Evolutionary conservation across 2,797 vertebrate species (phyloP), one percentile per base, ranked within the genome.

Genomic region (Carduelis carduelis): DNA sequence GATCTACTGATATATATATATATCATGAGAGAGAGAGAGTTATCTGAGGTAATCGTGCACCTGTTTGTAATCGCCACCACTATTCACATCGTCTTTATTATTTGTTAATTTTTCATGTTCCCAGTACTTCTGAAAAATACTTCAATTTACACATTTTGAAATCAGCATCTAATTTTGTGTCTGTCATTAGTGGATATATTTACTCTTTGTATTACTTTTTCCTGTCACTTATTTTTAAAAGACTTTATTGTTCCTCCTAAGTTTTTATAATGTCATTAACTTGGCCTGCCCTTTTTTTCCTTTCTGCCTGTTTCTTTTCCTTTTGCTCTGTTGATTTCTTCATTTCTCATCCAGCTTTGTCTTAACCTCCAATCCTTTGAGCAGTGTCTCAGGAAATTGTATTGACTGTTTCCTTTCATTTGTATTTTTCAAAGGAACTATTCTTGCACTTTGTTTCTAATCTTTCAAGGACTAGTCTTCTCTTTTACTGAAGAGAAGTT

Each of bases 371-470:
- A 87, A 8, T 69, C 85, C 84, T 94, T 35, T 87, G 72, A 94
- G 47, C 78, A 56, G 20, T 56, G 49, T 91, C 37, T 88, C 53
- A 83, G 68, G 57, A 93, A 90, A 76, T 93, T 2, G 69, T 81
- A 77, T 94, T 93, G 79, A 90, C 89, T 9, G 13, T 76, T 82
- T 92, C 32, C 79, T 82, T 74, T 82, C 83, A 56, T 92, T 83
- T 90, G 94, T 96, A 32, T 83, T 93, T 94, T 96, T 95, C 91
- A 95, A 91, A 95, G 93, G n/a, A 93, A 83, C 23, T 49, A 23
- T 90, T 60, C 56, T 80, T 89, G 44, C 41, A 77, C 56, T 89
- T 91, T 66, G 44, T 76, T 92, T 94, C 68, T 89, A 44, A 50
- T 65, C 57, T 82, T 92, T 76, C 60, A 82, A 65, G 47, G 55